Base-by-base conservation (phyloP, 2,797 vertebrate species). In the Eulemur rubriventer region DNA sequence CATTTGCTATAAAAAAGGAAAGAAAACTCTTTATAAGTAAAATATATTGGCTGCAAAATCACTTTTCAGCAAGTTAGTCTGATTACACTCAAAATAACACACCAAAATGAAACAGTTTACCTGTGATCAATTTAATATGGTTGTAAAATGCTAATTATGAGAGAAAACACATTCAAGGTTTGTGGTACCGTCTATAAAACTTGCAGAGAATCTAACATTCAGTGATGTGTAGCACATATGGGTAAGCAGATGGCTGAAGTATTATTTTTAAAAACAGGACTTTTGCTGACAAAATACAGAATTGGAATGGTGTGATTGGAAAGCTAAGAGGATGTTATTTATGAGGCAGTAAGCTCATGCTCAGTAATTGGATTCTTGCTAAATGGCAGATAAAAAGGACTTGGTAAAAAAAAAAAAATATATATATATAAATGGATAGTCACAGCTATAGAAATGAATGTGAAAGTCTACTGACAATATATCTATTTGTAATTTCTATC, bases 251-350 rank as follows among this genome's bases (percentile, higher is more conserved):
- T 98, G 98, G 98, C 57, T 76, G n/a, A 97, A 89, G 86, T 94
- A 97, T 97, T 98, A 98, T 98, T 98, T 98, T 98, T 97, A 97
- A 98, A 98, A 98, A 97, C 84, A 96, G 91, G 75, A 95, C 80
- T 98, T 98, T 97, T 98, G 98, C 98, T 98, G 98, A 98, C 97
- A 98, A 98, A 98, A 98, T 97, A 98, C 83, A 97, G 98, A 97
- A 97, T 93, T 96, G 96, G 82, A 96, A 96, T 90, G 63, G 82
- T 97, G 97, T 96, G 97, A 97, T 94, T 93, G 91, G 96, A 98
- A 98, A 98, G 69, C 67, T 97, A 97, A 98, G 92, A 96, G 83
- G 94, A 93, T 83, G 95, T 96, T 98, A 98, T 97, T 98, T 98
- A 97, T 92, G 92, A 81, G 80, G 87, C 30, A 86, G 85, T 91